Conservation (phyloP, 2,113 vertebrate genomes). For the Haemorhous mexicanus region DNA sequence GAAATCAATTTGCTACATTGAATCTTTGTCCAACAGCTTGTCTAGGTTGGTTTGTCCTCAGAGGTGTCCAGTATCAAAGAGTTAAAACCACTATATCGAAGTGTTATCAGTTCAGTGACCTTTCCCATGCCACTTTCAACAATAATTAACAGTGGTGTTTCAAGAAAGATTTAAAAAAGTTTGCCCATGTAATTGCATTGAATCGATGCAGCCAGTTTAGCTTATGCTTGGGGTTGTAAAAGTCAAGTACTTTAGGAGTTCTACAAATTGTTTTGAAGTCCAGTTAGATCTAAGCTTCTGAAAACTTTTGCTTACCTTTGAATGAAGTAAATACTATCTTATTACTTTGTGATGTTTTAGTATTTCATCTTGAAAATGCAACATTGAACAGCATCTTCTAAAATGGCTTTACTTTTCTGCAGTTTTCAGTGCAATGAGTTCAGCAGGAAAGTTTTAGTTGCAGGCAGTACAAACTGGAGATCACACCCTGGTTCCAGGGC, state of each 20-base stretch:
- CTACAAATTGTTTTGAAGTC: neutral
- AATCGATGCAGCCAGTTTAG: neutral
- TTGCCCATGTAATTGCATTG: neutral
- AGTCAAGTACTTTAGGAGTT: neutral
- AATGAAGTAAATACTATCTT: neutral
- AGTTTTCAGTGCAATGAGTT: neutral
- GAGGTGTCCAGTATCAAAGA: neutral
- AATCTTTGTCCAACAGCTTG: neutral
- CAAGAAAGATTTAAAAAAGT: neutral
- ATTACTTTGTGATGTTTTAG: neutral
- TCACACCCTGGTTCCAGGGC: neutral
- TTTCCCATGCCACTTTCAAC: constrained; percentile 31
- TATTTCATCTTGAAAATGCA: neutral
- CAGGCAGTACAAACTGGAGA: neutral
- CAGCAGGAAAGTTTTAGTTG: neutral
- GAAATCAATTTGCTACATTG: neutral
- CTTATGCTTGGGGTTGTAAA: neutral
- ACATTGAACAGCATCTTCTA: neutral
- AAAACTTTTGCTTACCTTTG: neutral
- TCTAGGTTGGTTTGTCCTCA: neutral
- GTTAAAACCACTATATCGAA: neutral
- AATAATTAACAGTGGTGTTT: constrained; percentile 54
- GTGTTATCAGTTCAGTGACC: constrained; percentile 36
- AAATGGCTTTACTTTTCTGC: neutral
- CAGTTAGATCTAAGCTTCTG: neutral